Evolutionary conservation across 1,140 invertebrate species (phyloP), one percentile per base, ranked within the genome.

Genomic region (Stegodyphus dumicola): DNA sequence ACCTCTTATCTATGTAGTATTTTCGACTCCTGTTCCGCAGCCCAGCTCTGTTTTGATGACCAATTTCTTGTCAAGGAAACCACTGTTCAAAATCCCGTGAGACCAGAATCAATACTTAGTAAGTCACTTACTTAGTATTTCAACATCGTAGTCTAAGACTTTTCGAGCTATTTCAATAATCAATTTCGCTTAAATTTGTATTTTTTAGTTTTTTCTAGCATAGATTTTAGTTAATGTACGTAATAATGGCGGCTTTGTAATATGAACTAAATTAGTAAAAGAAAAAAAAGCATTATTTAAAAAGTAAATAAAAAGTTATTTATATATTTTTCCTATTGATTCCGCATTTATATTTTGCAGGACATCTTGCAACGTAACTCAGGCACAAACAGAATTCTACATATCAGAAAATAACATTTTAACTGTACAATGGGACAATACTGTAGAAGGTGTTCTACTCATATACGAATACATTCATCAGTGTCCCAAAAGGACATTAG

Each of bases 351-450:
- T 15, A 15, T 52, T 13, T 76, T 77, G 51, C 51, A 85, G 81
- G 81, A 56, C 71, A 17, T 3, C 81, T 69, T 85, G 81, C 49
- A 53, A 60, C 49, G 51, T n/a, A 56, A 75, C 80, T 75, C 4
- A 74, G 53, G 71, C 80, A 75, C 80, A 75, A 52, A 83, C 60
- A 77, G 71, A 85, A 85, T 69, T 69, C n/a, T 85, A 85, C 81
- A 85, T 85, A 85, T 85, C 81, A 85, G 73, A 85, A 67, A 76
- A n/a, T 13, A 85, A 85, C 33, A 51, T 56, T 11, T 76, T 85
- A 56, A 76, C 49, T 17, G 52, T 76, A 17, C 18, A 76, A 13
- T 85, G 73, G 74, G 53, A 70, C 11, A 54, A 66, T 7, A 76
- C 6, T 4, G 7, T 70, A 2, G 18, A 77, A 49, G 65, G 7